phyloP scores from a whole-genome alignment of 2,797 vertebrate genomes.

The Scolopax bukidnonensis region DNA sequence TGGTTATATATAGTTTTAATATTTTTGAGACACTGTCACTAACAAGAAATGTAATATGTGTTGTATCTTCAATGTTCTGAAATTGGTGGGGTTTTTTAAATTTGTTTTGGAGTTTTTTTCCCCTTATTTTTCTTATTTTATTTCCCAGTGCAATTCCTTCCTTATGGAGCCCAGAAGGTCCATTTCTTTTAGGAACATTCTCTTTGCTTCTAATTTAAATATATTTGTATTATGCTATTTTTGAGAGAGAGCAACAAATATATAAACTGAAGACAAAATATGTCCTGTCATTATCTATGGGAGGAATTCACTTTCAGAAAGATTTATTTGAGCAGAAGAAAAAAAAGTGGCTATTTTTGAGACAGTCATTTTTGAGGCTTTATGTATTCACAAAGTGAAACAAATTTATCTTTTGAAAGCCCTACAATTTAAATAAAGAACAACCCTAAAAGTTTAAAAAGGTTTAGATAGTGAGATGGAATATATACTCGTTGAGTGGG shows the following conservation, averaged over 20 bases:
- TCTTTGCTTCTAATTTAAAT: neutral
- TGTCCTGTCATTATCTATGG: neutral
- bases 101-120: neutral
- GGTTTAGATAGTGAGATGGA: neutral
- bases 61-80: neutral
- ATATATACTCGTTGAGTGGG: neutral
- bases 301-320: neutral
- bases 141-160: neutral
- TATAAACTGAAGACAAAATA: neutral
- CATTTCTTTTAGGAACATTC: neutral
- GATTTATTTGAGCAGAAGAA: neutral
- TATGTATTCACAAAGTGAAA: neutral
- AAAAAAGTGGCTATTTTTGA: neutral
- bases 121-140: neutral
- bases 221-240: neutral
- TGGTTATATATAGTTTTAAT: neutral
- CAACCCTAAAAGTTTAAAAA: neutral
- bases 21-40: neutral
- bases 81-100: rapidly evolving
- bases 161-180: neutral
- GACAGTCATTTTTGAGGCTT: neutral
- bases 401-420: neutral
- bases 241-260: neutral
- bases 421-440: neutral
- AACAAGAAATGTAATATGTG: neutral